Conservation (phyloP, 2,888 invertebrate genomes). For the Netelia melanura region DNA sequence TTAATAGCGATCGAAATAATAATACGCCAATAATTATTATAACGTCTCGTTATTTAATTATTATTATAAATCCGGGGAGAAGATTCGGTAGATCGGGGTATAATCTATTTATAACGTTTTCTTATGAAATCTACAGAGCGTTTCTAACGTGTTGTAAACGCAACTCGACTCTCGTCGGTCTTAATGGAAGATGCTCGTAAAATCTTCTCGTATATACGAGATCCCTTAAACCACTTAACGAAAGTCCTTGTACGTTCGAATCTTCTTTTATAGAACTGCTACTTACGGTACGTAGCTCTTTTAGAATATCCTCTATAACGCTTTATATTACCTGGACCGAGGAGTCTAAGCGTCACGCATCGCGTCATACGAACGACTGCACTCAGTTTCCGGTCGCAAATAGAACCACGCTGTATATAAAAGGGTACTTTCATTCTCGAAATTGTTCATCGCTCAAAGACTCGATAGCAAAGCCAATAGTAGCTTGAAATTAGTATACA, state of each 20-base stretch:
- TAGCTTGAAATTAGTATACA: conserved; percentile 35
- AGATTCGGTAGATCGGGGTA: conserved; percentile 18
- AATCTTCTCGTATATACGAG: conserved; percentile 39
- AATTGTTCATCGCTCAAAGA: conserved; percentile 22
- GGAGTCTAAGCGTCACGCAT: conserved; percentile 55
- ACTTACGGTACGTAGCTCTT: conserved; percentile 20
- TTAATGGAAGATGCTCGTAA: conserved; percentile 66
- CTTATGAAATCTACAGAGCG: conserved; percentile 26
- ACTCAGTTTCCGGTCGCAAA: conserved; percentile 57
- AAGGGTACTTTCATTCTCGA: conserved; percentile 50
- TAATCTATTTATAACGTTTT: background rate
- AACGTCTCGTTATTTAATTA: conserved; percentile 18
- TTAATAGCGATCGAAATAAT: conserved; percentile 12
- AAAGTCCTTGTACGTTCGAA: conserved; percentile 36
- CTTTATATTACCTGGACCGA: conserved; percentile 54
- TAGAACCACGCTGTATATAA: background rate
- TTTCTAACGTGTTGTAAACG: conserved; percentile 43
- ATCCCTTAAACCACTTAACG: conserved; percentile 41
- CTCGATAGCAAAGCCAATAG: conserved; percentile 1
- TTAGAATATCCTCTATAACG: conserved; percentile 27
- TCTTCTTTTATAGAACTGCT: conserved; percentile 13
- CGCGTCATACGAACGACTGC: conserved; percentile 48
- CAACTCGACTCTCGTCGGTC: conserved; percentile 19
- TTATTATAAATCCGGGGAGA: conserved; percentile 7
- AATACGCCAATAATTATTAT: background rate